These are phyloP conservation scores for Drosophila seguyi DNA, from an alignment of 1,140 invertebrate species.

Conservation along the genomic window DNA sequence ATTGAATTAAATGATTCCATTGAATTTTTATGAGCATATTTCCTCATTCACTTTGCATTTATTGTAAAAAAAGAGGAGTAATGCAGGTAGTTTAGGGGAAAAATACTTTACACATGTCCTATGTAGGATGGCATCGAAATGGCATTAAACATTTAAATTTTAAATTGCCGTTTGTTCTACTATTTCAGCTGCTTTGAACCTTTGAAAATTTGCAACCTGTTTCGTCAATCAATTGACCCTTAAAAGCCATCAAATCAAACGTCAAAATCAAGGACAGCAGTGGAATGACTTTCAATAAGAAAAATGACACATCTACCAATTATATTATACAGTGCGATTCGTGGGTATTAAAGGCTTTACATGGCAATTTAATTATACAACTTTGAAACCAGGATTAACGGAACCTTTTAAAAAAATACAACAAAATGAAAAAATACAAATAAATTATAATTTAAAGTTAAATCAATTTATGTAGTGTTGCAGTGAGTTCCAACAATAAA, in stretches of 20 bases:
- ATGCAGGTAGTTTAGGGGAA: neutral
- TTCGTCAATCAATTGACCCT: constrained; percentile 19
- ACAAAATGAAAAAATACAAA: too few relatives aligned
- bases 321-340: constrained; percentile 8
- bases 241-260: constrained; percentile 27
- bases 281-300: constrained; percentile 5
- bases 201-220: neutral
- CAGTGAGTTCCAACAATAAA: neutral
- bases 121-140: neutral
- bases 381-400: too few relatives aligned
- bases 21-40: constrained; percentile 23
- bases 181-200: neutral
- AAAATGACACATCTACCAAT: constrained; percentile 10
- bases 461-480: rapidly evolving
- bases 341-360: neutral
- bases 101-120: neutral
- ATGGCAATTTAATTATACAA: neutral
- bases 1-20: constrained; percentile 27
- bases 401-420: neutral
- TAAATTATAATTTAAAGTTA: neutral
- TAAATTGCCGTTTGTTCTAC: neutral
- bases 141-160: neutral
- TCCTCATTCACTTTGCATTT: neutral
- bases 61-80: neutral
- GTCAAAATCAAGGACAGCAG: constrained; percentile 22